Conservation (phyloP, 2,888 invertebrate genomes). For the Epinotia ramella region DNA sequence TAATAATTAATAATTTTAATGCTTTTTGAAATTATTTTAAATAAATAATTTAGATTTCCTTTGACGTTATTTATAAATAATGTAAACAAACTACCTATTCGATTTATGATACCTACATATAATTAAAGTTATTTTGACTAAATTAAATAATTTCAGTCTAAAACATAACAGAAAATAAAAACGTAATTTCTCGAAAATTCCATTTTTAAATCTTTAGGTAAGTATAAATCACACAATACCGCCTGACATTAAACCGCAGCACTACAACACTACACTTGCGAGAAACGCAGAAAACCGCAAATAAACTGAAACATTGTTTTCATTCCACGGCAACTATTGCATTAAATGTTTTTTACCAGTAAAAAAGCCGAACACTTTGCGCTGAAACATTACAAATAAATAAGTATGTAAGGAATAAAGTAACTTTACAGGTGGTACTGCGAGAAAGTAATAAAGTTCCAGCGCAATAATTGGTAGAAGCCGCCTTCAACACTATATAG, state of each 20-base stretch:
- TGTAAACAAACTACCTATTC: too few species aligned
- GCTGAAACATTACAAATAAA: neutral
- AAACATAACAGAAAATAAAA: neutral
- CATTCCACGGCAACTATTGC: neutral
- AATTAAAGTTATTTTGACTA: too few species aligned
- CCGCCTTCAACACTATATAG: conserved; percentile 20
- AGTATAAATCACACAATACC: neutral
- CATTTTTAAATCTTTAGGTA: neutral
- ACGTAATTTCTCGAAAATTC: neutral
- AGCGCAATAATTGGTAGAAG: conserved; percentile 4
- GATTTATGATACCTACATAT: too few species aligned
- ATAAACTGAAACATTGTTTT: neutral
- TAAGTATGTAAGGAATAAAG: neutral
- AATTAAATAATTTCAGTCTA: too few species aligned
- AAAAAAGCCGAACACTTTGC: neutral
- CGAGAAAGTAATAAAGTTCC: neutral
- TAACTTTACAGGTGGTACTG: neutral
- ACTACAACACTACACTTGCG: neutral
- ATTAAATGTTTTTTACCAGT: neutral
- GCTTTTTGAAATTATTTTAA: neutral
- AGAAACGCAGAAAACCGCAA: conserved; percentile 3
- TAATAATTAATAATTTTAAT: neutral
- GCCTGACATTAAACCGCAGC: conserved; percentile 1
- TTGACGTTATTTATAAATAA: too few species aligned
- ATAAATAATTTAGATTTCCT: too few species aligned